phyloP scores from a whole-genome alignment of 2,797 vertebrate genomes.

The Melanotaenia pygmaea region DNA sequence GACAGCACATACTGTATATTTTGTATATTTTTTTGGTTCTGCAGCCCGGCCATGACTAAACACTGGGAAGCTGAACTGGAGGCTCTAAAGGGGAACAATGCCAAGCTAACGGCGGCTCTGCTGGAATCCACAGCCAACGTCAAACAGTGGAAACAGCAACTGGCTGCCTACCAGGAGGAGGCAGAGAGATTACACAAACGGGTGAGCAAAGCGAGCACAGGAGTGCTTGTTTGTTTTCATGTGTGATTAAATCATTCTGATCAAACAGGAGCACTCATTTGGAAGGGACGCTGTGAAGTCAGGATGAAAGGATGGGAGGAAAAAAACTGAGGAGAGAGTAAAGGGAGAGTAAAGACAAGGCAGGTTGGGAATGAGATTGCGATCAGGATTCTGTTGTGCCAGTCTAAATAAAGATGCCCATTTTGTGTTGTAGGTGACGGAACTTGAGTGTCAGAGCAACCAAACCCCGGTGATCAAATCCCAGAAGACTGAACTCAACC shows the following conservation, averaged over 20 bases:
- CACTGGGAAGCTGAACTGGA: constrained; percentile 99
- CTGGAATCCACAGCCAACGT: constrained; percentile 98
- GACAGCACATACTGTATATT: constrained; percentile 6
- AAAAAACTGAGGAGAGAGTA: constrained; percentile 1
- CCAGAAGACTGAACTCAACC: constrained; percentile 96
- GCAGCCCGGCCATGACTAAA: constrained; percentile 96
- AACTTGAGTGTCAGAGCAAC: constrained; percentile 96
- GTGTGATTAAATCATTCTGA: constrained; percentile 45
- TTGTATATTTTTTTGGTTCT: constrained; percentile 35
- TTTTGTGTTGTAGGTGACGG: constrained; percentile 88
- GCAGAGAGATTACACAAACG: constrained; percentile 97
- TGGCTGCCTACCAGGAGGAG: constrained; percentile 97
- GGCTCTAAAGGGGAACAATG: constrained; percentile 97
- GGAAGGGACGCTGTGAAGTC: constrained; percentile 35
- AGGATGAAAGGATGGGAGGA: constrained; percentile 30
- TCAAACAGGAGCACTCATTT: constrained; percentile 30
- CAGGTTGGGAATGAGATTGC: constrained; percentile 23
- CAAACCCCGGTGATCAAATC: constrained; percentile 96
- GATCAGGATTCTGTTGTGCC: constrained; percentile 18
- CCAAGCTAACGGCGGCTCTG: constrained; percentile 96
- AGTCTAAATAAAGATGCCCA: constrained; percentile 3
- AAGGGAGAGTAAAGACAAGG: constrained; percentile 12
- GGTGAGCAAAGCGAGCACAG: constrained; percentile 78
- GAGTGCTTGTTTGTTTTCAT: constrained; percentile 36
- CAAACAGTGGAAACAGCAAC: constrained; percentile 99